These are phyloP conservation scores for Artibeus lituratus DNA, from an alignment of 2,797 vertebrate genomes.

Conservation along the genomic window DNA sequence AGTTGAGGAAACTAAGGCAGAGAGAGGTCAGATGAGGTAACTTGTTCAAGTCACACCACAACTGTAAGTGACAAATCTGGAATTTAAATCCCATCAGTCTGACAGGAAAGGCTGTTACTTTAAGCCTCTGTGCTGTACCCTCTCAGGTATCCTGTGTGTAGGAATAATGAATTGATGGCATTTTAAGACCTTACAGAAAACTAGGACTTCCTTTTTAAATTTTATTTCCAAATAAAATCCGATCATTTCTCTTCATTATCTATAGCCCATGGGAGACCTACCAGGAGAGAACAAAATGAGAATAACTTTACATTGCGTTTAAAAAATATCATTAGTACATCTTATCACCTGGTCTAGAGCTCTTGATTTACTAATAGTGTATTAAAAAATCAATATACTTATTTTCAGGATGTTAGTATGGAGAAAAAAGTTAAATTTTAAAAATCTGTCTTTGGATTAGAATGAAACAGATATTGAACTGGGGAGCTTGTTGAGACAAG, in stretches of 20 bases:
- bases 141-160: background rate
- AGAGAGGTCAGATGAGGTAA: slow-evolving; percentile 1
- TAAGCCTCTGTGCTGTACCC: background rate
- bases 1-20: slow-evolving; percentile 14
- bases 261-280: background rate
- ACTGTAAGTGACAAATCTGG: background rate
- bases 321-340: background rate
- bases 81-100: background rate
- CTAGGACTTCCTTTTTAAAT: background rate
- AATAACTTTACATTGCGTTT: slow-evolving; percentile 9
- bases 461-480: slow-evolving; percentile 98
- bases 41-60: background rate
- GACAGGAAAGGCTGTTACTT: background rate
- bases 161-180: slow-evolving; percentile 25
- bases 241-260: background rate
- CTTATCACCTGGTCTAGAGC: background rate
- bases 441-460: slow-evolving; percentile 78
- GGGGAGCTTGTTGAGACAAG: slow-evolving; percentile 95
- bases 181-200: slow-evolving; percentile 6
- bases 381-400: slow-evolving; percentile 32
- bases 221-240: slow-evolving; percentile 24
- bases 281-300: background rate
- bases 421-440: background rate
- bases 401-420: background rate
- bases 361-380: slow-evolving; percentile 1